A percentile compares a stretch with the other conserved stretches of the same genome.
Evolutionary conservation across 1,140 invertebrate genomes (phyloP).

Genomic region (Aradophagus sp.): DNA sequence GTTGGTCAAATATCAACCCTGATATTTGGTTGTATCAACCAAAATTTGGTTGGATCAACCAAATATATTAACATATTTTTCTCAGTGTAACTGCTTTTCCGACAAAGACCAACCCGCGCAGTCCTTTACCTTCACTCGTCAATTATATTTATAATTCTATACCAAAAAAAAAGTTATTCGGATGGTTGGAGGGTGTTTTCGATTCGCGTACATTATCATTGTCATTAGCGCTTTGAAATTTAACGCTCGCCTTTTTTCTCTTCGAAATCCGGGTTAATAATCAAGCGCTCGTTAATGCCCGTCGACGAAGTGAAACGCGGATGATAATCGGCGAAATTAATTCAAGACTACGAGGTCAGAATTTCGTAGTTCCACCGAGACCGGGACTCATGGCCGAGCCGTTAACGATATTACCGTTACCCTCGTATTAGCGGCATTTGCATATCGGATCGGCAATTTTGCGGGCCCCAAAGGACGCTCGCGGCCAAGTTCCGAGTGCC

Average conservation of each 20-base stretch:
- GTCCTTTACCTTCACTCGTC: too few relatives aligned
- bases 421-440: constrained; percentile 67
- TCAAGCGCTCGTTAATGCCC: constrained; percentile 3
- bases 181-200: constrained; percentile 19
- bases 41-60: too few relatives aligned
- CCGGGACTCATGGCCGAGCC: constrained; percentile 49
- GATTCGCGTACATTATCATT: constrained; percentile 25
- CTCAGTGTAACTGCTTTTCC: too few relatives aligned
- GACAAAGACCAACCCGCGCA: too few relatives aligned
- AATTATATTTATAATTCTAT: too few relatives aligned
- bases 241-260: constrained; percentile 3
- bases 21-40: too few relatives aligned
- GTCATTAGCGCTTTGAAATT: constrained; percentile 21
- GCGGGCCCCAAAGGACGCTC: constrained; percentile 45
- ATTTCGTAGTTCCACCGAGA: constrained; percentile 33
- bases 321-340: constrained; percentile 47
- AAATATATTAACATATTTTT: too few relatives aligned
- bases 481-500: constrained; percentile 30
- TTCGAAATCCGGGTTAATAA: constrained; percentile 21
- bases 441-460: constrained; percentile 69
- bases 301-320: constrained; percentile 38
- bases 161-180: too few relatives aligned
- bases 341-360: constrained; percentile 34
- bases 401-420: constrained; percentile 70
- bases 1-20: too few relatives aligned